These are phyloP conservation scores for Bathynomus jamesi DNA, from an alignment of 1,140 invertebrate genomes.

Conservation along the genomic window DNA sequence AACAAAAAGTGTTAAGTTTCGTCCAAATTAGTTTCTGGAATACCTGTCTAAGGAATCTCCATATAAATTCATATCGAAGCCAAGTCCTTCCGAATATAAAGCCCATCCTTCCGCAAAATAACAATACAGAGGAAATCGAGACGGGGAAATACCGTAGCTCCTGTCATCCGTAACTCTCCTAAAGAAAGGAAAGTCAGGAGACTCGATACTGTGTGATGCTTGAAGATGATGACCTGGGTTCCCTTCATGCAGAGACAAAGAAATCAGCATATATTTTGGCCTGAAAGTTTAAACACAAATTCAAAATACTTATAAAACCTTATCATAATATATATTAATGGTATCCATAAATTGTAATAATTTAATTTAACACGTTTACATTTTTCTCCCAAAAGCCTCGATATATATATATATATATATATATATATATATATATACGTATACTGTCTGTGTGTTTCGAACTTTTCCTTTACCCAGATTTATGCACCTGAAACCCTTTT, in stretches of 20 bases:
- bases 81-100: conserved; percentile 44
- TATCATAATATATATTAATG: too few relatives aligned
- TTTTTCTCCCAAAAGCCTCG: too few relatives aligned
- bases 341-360: too few relatives aligned
- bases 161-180: conserved; percentile 40
- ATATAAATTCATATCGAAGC: conserved; percentile 44
- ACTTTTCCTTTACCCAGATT: too few relatives aligned
- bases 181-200: conserved; percentile 39
- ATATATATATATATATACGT: too few relatives aligned
- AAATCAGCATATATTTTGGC: conserved; percentile 42
- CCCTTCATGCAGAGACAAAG: conserved; percentile 44
- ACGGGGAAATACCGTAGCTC: conserved; percentile 42
- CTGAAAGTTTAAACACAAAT: conserved; percentile 29
- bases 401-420: too few relatives aligned
- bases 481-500: too few relatives aligned
- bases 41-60: conserved; percentile 41
- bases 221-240: conserved; percentile 46
- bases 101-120: conserved; percentile 47
- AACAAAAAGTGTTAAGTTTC: not conserved
- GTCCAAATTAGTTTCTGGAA: not conserved
- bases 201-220: conserved; percentile 38
- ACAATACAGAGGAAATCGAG: conserved; percentile 44
- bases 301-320: too few relatives aligned
- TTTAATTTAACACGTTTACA: too few relatives aligned
- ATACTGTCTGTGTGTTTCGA: too few relatives aligned